These are phyloP conservation scores for Mirounga angustirostris DNA, from an alignment of 2,113 vertebrate genomes.

Conservation along the genomic window DNA sequence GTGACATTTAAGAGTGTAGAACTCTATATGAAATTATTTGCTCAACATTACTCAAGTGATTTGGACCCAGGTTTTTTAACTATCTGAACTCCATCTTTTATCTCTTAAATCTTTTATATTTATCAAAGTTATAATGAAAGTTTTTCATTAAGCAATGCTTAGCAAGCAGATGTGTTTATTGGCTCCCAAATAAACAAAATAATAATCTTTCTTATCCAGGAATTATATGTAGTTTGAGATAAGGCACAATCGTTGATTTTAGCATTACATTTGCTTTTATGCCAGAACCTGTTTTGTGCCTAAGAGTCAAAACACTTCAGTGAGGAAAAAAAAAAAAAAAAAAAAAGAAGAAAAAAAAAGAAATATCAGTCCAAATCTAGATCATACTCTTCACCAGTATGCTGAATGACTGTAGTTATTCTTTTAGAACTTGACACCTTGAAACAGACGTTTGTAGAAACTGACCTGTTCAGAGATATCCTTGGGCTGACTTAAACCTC, in stretches of 20 bases:
- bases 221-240: neutral
- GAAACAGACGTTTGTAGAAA: neutral
- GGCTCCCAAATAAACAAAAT: neutral
- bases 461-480: neutral
- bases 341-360: neutral
- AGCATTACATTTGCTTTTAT: neutral
- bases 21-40: slow-evolving; percentile 33
- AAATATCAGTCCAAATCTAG: neutral
- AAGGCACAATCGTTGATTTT: neutral
- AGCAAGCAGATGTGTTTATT: neutral
- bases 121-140: neutral
- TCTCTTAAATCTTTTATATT: neutral
- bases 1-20: neutral
- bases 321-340: neutral
- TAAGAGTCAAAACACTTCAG: neutral
- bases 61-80: neutral
- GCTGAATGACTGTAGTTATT: neutral
- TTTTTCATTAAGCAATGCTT: neutral
- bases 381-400: neutral
- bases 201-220: neutral
- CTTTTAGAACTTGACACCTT: neutral
- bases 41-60: neutral
- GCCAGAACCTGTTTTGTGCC: neutral
- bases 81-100: neutral
- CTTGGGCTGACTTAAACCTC: neutral